Evolutionary conservation across 2,888 invertebrate genomes (phyloP).

Genomic region (Ceraclea dissimilis): DNA sequence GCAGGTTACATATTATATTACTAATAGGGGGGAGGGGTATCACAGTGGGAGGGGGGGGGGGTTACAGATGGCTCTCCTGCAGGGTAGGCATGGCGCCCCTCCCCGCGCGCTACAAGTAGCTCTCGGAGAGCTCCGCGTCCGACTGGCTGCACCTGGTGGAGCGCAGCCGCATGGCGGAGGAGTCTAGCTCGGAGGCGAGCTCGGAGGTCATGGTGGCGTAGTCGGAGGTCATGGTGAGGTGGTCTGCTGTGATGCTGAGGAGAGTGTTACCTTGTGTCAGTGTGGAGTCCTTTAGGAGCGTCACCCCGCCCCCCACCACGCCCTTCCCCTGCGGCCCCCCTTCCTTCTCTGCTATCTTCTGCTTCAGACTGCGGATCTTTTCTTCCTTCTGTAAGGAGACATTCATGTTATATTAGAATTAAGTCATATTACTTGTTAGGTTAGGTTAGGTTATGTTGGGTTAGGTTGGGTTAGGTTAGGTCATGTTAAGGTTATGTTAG

Average conservation of each 20-base stretch:
- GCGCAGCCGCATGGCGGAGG: constrained; percentile 60
- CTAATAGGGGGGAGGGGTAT: too few relatives aligned
- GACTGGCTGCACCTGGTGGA: constrained; percentile 79
- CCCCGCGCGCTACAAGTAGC: constrained; percentile 56
- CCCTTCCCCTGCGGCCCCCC: constrained; percentile 32
- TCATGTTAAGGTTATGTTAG: too few relatives aligned
- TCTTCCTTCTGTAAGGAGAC: constrained; percentile 69
- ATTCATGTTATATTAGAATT: too few relatives aligned
- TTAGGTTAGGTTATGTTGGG: too few relatives aligned
- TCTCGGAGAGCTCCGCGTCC: constrained; percentile 82
- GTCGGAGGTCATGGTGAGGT: constrained; percentile 67
- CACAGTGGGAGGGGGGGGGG: background rate
- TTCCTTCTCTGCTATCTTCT: constrained; percentile 73
- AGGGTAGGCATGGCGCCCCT: background rate
- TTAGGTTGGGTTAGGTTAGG: too few relatives aligned
- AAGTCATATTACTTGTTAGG: background rate
- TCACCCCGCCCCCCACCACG: constrained; percentile 29
- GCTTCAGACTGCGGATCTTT: constrained; percentile 73
- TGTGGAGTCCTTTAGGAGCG: constrained; percentile 42
- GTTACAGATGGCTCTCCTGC: constrained; percentile 23
- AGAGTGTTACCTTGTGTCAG: constrained; percentile 61
- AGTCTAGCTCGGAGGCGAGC: constrained; percentile 57
- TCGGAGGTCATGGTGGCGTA: constrained; percentile 67
- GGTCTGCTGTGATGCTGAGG: constrained; percentile 61
- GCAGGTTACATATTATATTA: too few relatives aligned